Conservation (phyloP, 1,140 invertebrate genomes). For the Hycleus phaleratus region DNA sequence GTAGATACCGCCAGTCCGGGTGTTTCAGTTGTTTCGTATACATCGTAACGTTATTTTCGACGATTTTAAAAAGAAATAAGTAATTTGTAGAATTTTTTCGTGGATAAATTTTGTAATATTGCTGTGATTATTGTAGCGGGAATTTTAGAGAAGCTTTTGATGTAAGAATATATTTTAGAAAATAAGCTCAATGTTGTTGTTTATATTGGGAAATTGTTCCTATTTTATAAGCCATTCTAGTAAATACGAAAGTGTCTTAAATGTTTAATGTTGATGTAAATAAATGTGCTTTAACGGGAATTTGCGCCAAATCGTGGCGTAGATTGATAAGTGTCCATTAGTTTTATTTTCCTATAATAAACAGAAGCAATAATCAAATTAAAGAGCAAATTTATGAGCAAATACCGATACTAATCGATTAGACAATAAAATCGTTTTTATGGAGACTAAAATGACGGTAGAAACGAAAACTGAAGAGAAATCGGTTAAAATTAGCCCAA, state of each 20-base stretch:
- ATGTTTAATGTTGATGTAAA: constrained; percentile 8
- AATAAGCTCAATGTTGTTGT: constrained; percentile 1
- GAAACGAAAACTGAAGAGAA: constrained; percentile 9
- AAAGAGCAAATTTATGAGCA: too few species aligned
- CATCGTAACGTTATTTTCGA: constrained; percentile 14
- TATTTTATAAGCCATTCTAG: constrained; percentile 4
- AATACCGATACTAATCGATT: too few species aligned
- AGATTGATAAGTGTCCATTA: too few species aligned
- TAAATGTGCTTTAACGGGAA: constrained; percentile 3
- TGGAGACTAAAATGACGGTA: constrained; percentile 2
- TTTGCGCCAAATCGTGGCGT: too few species aligned
- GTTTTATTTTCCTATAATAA: too few species aligned
- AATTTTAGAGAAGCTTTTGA: background rate
- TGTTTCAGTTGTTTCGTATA: constrained; percentile 27
- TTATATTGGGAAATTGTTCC: background rate
- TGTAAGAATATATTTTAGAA: background rate
- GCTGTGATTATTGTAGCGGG: too few species aligned
- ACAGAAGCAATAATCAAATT: too few species aligned
- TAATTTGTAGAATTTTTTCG: too few species aligned
- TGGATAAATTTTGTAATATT: too few species aligned
- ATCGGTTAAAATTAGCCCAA: constrained; percentile 16
- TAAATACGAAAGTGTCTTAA: constrained; percentile 4
- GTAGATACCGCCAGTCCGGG: constrained; percentile 16
- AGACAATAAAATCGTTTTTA: too few species aligned
- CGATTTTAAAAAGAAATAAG: background rate